Evolutionary conservation across 2,113 vertebrate genomes (phyloP).

Genomic region (Tiliqua scincoides): DNA sequence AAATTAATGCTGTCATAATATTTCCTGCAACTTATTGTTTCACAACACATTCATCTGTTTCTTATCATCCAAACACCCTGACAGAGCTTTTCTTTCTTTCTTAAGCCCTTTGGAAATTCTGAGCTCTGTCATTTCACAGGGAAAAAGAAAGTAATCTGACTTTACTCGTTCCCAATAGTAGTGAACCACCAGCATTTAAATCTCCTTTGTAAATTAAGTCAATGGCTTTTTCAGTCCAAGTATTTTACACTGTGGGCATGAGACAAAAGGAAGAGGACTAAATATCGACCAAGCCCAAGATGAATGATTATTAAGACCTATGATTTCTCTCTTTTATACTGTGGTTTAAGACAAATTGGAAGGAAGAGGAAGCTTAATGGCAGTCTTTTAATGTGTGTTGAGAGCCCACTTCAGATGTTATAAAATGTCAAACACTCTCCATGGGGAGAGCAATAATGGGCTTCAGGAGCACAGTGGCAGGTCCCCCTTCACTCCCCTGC

Average conservation of each 20-base stretch:
- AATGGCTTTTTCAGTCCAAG: slow-evolving; percentile 24
- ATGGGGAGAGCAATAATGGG: no score
- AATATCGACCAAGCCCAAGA: not conserved
- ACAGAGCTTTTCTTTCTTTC: slow-evolving; percentile 50
- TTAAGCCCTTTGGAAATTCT: slow-evolving; percentile 46
- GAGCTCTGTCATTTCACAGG: slow-evolving; percentile 38
- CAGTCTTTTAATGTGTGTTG: not conserved
- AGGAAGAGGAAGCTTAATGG: no score
- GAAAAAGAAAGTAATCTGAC: slow-evolving; percentile 44
- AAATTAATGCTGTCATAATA: slow-evolving; percentile 15
- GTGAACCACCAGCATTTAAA: slow-evolving; percentile 46
- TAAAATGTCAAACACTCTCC: no score
- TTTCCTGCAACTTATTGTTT: slow-evolving; percentile 17
- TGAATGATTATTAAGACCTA: not conserved
- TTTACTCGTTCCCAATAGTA: slow-evolving; percentile 27
- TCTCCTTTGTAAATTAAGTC: slow-evolving; percentile 11
- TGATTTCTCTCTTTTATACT: no score
- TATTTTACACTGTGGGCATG: slow-evolving; percentile 30
- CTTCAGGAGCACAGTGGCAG: no score
- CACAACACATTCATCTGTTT: slow-evolving; percentile 21
- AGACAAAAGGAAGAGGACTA: not conserved
- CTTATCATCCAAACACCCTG: slow-evolving; percentile 7
- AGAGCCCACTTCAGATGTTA: not conserved
- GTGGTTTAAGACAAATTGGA: no score
- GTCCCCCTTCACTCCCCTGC: no score